Evolutionary conservation across 2,113 vertebrate species (phyloP), one percentile per base, ranked within the genome.

Genomic region (Synchiropus splendidus): DNA sequence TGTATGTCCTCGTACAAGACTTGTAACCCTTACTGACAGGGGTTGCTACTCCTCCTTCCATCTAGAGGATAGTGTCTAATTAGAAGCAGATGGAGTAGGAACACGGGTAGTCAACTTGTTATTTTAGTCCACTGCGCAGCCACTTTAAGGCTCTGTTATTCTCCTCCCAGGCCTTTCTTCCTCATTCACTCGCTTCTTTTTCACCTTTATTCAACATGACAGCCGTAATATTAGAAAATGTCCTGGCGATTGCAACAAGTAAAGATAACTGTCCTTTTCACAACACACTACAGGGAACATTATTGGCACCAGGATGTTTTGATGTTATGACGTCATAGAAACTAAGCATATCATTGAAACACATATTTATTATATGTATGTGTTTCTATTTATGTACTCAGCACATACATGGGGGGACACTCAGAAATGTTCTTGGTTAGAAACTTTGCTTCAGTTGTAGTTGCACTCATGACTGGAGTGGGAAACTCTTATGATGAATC

Each of bases 41-140:
- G n/a, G n/a, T n/a, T n/a, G n/a, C n/a, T n/a, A n/a, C 51, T 27
- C 15, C 79, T 84, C 82, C 87, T 55, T 61, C 59, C 57, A 52
- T 61, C 59, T 88, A 81, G 51, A 85, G 82, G 86, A 75, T 70
- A 52, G 65, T 68, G 77, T 65, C 54, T 77, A 79, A 79, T 77
- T 61, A 68, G 72, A 67, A 75, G 59, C 77, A 79, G 74, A 77
- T 79, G 77, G 71, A 62, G 64, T 65, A 58, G 64, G 63, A 54
- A 61, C 50, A 42, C 12, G 51, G 61, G 61, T 54, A 74, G 70
- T 63, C 60, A 70, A 59, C 54, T 58, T 77, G 77, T 77, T 79
- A 56, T 75, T 77, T 73, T 75, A 73, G 64, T 67, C 77, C 71
- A 73, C 74, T 60, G 57, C 67, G 51, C 48, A 60, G 64, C 54